Evolutionary conservation across 2,113 vertebrate species (phyloP), one percentile per base, ranked within the genome.

Genomic region (Numida meleagris): DNA sequence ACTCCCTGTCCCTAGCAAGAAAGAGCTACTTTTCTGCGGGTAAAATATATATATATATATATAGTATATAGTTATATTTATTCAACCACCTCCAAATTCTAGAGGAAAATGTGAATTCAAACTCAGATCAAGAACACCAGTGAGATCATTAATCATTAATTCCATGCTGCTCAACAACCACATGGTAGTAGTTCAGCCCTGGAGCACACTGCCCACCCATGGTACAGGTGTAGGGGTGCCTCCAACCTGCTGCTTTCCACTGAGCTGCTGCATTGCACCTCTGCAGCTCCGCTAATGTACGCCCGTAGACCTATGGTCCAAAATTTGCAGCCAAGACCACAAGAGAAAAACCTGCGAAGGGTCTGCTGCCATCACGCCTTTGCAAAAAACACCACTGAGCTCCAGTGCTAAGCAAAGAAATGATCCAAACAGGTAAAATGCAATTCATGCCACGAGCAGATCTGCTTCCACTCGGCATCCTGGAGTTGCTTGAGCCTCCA

Each of bases 371-470:
- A 29, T 11, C 48, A 51, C 11, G 16, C 23, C 65, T 70, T 36
- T 66, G 45, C 19, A 25, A 27, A 75, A 88, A 40, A 82, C 5
- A 9, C 40, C 42, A 18, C 0, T 3, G 21, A 90, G 71, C 25
- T 7, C 38, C 1, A 1, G 55, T 31, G 29, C 51, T 27, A 13
- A 27, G n/a, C 78, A 82, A 73, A 75, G 38, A 34, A 83, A 42
- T 0, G 0, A 27, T 4, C 67, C 13, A 68, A 73, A 42, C 0
- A 63, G 43, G 15, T 45, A 38, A 67, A 86, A 24, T 0, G 1
- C 3, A 14, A 10, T 14, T 65, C 0, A 0, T 18, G 45, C 40
- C 70, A 16, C 0, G 0, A 71, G 62, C n/a, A 50, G 27, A 29
- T 20, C 34, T 24, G 19, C 36, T 88, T 34, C 50, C 43, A 34